Percentiles rank a stretch among this genome's conserved stretches.
These are phyloP conservation scores for Silurus meridionalis DNA, from an alignment of 2,113 vertebrate species.

Conservation along the genomic window DNA sequence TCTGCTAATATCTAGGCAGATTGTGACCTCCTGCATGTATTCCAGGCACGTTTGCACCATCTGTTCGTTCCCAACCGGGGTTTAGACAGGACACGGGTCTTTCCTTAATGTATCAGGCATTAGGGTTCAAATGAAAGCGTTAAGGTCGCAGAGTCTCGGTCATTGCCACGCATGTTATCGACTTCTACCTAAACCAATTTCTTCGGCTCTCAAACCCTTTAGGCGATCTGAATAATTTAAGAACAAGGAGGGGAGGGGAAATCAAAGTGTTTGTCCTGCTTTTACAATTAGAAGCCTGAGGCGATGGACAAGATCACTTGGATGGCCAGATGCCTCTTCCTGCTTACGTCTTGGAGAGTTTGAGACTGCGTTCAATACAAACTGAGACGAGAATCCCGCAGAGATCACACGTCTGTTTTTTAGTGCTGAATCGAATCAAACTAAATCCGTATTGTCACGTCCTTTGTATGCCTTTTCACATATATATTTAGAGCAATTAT, in stretches of 20 bases:
- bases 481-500: background rate
- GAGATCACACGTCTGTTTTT: constrained; percentile 1
- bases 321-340: constrained; percentile 57
- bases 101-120: background rate
- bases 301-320: constrained; percentile 66
- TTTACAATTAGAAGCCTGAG: constrained; percentile 71
- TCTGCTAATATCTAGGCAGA: background rate
- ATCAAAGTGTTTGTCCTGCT: constrained; percentile 70
- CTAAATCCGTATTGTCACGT: background rate
- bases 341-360: constrained; percentile 52
- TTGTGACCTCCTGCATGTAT: background rate
- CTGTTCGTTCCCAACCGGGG: background rate
- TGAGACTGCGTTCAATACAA: constrained; percentile 20
- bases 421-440: background rate
- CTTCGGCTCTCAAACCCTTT: constrained; percentile 62
- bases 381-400: constrained; percentile 24
- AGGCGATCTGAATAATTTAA: constrained; percentile 66
- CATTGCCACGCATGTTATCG: constrained; percentile 62
- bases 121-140: constrained; percentile 1
- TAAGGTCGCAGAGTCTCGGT: constrained; percentile 32
- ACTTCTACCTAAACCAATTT: constrained; percentile 70
- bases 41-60: background rate
- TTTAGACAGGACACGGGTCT: background rate
- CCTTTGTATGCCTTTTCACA: background rate
- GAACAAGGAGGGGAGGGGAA: constrained; percentile 58